Evolutionary conservation across 2,888 invertebrate species (phyloP).

Genomic region (Sinotaia quadrata): DNA sequence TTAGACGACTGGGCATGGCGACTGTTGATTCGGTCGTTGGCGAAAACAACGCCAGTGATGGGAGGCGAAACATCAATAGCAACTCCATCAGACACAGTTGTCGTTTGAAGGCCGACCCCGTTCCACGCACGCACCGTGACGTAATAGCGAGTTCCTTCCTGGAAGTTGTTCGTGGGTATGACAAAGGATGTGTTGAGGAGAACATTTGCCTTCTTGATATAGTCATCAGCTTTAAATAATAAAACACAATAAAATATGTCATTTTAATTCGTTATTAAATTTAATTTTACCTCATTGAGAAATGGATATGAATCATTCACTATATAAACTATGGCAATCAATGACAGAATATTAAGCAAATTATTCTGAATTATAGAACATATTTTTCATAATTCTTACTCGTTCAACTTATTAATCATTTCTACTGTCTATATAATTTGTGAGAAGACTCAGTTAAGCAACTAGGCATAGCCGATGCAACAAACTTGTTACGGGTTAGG

Average conservation of each 20-base stretch:
- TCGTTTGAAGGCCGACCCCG: slow-evolving; percentile 38
- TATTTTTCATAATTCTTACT: too few species aligned
- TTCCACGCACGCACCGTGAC: slow-evolving; percentile 44
- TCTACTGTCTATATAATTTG: too few species aligned
- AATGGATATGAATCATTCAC: too few species aligned
- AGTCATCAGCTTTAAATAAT: slow-evolving; percentile 34
- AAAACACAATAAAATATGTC: neutral
- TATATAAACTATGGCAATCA: too few species aligned
- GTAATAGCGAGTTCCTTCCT: slow-evolving; percentile 35
- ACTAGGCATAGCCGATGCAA: too few species aligned
- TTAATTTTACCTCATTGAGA: too few species aligned
- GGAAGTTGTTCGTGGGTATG: slow-evolving; percentile 27
- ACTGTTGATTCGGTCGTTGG: slow-evolving; percentile 36
- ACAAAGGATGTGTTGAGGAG: slow-evolving; percentile 32
- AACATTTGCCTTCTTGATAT: slow-evolving; percentile 26
- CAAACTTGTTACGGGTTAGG: too few species aligned
- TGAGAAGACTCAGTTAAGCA: too few species aligned
- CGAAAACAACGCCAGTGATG: slow-evolving; percentile 43
- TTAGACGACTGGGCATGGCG: slow-evolving; percentile 34
- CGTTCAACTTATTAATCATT: too few species aligned
- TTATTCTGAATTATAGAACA: too few species aligned
- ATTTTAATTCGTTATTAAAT: too few species aligned
- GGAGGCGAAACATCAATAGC: slow-evolving; percentile 45
- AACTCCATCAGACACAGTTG: slow-evolving; percentile 42
- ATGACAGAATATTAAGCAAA: too few species aligned